Percentiles rank a stretch among this genome's conserved stretches.
These are phyloP conservation scores for Cichlasoma orientale DNA, from an alignment of 2,797 vertebrate species.

Conservation along the genomic window DNA sequence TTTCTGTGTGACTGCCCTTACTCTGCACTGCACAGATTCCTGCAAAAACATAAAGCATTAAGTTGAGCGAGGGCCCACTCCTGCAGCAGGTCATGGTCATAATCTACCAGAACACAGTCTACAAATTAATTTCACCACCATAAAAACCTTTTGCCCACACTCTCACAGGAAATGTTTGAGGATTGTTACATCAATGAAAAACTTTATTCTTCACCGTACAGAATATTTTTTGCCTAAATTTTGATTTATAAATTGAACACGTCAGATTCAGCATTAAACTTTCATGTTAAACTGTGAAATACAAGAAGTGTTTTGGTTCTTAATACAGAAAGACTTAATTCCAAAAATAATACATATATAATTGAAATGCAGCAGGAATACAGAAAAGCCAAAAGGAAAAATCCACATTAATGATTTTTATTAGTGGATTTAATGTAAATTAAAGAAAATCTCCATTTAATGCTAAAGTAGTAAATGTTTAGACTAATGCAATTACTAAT, in stretches of 20 bases:
- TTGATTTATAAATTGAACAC: neutral
- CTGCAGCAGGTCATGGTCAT: neutral
- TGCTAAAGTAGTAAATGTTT: neutral
- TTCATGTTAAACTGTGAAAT: neutral
- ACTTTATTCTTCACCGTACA: neutral
- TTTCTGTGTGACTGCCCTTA: slow-evolving; percentile 17
- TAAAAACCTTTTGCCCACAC: neutral
- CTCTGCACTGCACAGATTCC: slow-evolving; percentile 37
- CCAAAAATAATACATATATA: neutral
- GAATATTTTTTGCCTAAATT: neutral
- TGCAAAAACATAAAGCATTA: slow-evolving; percentile 52
- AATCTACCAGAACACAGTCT: neutral
- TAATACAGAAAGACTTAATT: neutral
- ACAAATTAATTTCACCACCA: neutral
- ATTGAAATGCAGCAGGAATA: neutral
- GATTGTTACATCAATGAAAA: neutral
- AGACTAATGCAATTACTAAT: neutral
- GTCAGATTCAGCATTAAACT: neutral
- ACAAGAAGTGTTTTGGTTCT: neutral
- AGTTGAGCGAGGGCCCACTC: slow-evolving; percentile 33
- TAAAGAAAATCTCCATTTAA: neutral
- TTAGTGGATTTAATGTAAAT: neutral
- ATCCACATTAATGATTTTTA: neutral
- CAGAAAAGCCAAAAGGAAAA: neutral
- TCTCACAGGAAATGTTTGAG: neutral